Base-by-base conservation (phyloP, 2,888 invertebrate genomes). In the Beris chalybata region DNA sequence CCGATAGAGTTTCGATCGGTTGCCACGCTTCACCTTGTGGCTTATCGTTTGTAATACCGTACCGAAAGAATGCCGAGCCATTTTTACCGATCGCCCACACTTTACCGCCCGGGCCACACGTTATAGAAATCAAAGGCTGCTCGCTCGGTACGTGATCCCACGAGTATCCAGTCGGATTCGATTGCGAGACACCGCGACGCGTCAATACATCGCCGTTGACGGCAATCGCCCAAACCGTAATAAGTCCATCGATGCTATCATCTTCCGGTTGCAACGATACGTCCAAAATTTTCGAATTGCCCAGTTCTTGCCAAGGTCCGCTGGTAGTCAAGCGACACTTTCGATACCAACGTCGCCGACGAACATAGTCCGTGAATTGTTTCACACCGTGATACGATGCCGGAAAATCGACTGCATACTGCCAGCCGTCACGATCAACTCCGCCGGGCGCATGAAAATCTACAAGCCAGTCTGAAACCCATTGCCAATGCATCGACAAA, bases 331-430 rank as follows among this genome's bases (percentile, higher is more conserved):
- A 83, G 69, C 91, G 89, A 74, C 94, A 93, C 75, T 90, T 88
- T 72, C 93, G 86, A 74, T 87, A 88, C 94, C 94, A 95, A 61
- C 93, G 83, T 52, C 93, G 83, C 12, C 94, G 85, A 30, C 95
- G 85, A 0, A 95, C 95, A 75, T 93, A 93, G 79, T 95, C 95
- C 0, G 93, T 93, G 71, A 95, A 90, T 71, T 90, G 85, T 80
- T 93, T 94, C 73, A 89, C 87, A 0, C 89, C 89, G 76, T 94
- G 95, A 79, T 93, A 95, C 9, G 88, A 87, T 1, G 92, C 87
- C 1, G 95, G 93, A 76, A 96, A 95, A 81, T 95, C 95, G 1
- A 92, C 89, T 0, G 95, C 95, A 79, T 95, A 96, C 76, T 96
- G 96, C 96, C 96, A 96, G 3, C 96, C 96, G 71, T 95, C 93